These are phyloP conservation scores for Elysia crispata DNA, from an alignment of 2,888 invertebrate species.

Conservation along the genomic window DNA sequence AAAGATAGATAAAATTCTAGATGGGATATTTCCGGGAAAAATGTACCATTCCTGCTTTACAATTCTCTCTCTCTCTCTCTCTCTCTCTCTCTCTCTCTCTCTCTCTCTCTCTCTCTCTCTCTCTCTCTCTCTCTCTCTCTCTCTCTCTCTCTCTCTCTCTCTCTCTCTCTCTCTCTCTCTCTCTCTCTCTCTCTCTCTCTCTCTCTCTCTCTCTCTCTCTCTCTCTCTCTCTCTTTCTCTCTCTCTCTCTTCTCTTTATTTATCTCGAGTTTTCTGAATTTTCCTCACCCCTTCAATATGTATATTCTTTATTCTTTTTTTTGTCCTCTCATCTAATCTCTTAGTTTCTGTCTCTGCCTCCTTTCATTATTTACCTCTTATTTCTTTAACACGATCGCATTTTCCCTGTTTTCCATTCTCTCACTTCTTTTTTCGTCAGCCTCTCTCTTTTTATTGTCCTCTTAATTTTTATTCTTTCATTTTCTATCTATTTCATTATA, in stretches of 20 bases:
- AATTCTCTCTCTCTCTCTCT: conserved; percentile 7
- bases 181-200: conserved; percentile 21
- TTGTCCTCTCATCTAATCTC: background rate
- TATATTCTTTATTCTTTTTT: no score
- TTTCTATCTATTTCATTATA: no score
- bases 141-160: background rate
- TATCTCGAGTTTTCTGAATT: no score
- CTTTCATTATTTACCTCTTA: background rate
- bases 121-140: background rate
- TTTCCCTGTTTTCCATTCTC: conserved; percentile 7
- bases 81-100: conserved; percentile 28
- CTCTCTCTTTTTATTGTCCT: no score
- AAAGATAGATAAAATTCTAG: no score
- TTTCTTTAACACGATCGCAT: background rate
- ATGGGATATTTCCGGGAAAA: no score
- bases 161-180: conserved; percentile 30
- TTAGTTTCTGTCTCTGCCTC: conserved; percentile 6
- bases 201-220: background rate
- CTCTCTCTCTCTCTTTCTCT: conserved; percentile 22
- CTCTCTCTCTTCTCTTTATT: background rate
- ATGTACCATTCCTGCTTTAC: no score
- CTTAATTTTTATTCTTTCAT: no score
- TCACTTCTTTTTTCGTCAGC: conserved; percentile 5
- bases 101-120: background rate
- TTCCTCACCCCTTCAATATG: no score